These are phyloP conservation scores for Lasiommata megera DNA, from an alignment of 2,888 invertebrate species.

Conservation along the genomic window DNA sequence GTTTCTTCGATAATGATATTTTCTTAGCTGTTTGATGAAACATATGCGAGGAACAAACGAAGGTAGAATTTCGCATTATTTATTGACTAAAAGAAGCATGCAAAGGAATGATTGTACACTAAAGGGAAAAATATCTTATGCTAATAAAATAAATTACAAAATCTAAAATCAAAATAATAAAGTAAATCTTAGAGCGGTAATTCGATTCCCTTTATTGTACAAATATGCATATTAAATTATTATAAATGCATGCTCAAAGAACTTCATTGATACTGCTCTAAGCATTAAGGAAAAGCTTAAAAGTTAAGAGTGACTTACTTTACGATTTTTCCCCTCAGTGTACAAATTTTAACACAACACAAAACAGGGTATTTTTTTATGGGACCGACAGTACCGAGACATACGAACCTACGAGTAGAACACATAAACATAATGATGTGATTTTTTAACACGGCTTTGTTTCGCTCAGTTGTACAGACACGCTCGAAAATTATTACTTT, in stretches of 20 bases:
- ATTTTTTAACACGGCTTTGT: neutral
- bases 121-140: constrained; percentile 64
- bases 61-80: neutral
- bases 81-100: constrained; percentile 44
- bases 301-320: constrained; percentile 68
- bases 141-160: constrained; percentile 22
- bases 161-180: constrained; percentile 29
- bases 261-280: constrained; percentile 65
- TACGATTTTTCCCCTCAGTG: constrained; percentile 73
- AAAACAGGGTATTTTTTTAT: constrained; percentile 6
- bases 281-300: constrained; percentile 62
- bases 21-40: no score
- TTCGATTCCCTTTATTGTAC: constrained; percentile 77
- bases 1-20: no score
- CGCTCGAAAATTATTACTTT: neutral
- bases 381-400: constrained; percentile 4
- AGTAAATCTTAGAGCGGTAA: constrained; percentile 71
- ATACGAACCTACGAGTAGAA: neutral
- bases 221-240: constrained; percentile 44
- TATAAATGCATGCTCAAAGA: constrained; percentile 60
- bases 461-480: constrained; percentile 1
- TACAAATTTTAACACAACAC: constrained; percentile 67
- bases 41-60: no score
- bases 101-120: constrained; percentile 72
- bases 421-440: neutral